A percentile compares a stretch with the other conserved stretches of the same genome.
Conservation (phyloP, 2,797 vertebrate species). For the Phyllotis vaccarum region DNA sequence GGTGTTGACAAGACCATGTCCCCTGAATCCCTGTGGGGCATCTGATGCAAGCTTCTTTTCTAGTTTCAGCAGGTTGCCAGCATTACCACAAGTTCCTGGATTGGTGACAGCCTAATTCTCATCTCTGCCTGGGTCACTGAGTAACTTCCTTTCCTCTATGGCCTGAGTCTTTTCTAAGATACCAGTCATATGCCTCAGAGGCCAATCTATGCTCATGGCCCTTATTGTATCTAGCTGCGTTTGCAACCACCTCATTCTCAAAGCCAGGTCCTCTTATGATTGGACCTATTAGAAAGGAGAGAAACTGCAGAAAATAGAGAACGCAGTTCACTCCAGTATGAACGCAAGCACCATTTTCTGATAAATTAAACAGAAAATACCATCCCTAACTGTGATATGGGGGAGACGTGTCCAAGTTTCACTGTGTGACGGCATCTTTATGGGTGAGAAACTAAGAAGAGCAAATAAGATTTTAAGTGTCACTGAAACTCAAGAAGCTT, state of each 20-base stretch:
- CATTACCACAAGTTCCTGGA: background rate
- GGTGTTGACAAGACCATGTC: background rate
- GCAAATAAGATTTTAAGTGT: background rate
- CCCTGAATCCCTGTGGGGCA: background rate
- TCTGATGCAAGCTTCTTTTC: background rate
- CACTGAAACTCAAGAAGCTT: background rate
- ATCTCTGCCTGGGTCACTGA: background rate
- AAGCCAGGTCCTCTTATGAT: background rate
- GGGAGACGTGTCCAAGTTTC: background rate
- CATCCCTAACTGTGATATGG: background rate
- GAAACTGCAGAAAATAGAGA: too few relatives aligned
- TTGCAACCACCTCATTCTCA: background rate
- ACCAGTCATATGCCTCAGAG: background rate
- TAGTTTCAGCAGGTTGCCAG: background rate
- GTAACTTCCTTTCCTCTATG: background rate
- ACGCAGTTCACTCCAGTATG: background rate
- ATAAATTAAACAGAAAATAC: conserved; percentile 9
- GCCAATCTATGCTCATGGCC: background rate
- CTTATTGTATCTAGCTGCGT: background rate
- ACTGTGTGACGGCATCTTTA: background rate
- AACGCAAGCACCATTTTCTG: background rate
- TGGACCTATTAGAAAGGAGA: conserved; percentile 10
- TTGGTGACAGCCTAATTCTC: background rate
- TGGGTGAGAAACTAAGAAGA: background rate
- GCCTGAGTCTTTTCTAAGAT: background rate